These are phyloP conservation scores for Vollenhovia emeryi DNA, from an alignment of 1,140 invertebrate species.

Conservation along the genomic window DNA sequence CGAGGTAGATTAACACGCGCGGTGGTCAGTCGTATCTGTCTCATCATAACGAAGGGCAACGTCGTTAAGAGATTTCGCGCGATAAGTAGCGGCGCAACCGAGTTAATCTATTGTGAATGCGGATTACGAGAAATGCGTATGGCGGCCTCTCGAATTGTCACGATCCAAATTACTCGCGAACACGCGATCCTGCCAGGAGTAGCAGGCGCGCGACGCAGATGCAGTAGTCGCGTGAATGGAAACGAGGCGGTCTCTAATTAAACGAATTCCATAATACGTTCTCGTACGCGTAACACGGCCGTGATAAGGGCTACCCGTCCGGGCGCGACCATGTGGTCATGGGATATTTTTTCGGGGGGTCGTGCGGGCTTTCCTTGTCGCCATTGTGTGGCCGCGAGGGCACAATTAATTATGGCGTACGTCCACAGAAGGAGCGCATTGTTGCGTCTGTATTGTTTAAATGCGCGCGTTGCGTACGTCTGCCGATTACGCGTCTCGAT, in stretches of 20 bases:
- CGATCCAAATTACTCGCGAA: constrained; percentile 2
- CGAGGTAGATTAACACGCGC: background rate
- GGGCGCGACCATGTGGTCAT: constrained; percentile 54
- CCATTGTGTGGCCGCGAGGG: constrained; percentile 81
- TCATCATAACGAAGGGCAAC: background rate
- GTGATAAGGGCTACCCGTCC: constrained; percentile 61
- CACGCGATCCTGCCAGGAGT: background rate
- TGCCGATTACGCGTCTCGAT: background rate
- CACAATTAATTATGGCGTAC: constrained; percentile 83
- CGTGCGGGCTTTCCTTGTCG: constrained; percentile 25
- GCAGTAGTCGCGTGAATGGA: constrained; percentile 34
- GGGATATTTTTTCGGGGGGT: constrained; percentile 73
- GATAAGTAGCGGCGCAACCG: constrained; percentile 22
- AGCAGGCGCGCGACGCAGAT: constrained; percentile 33
- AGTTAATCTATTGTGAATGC: background rate
- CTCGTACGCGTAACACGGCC: constrained; percentile 68
- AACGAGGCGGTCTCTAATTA: constrained; percentile 68
- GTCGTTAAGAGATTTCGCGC: constrained; percentile 17
- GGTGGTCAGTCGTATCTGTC: background rate
- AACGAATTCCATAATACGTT: constrained; percentile 71
- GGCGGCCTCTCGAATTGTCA: background rate
- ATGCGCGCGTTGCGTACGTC: background rate
- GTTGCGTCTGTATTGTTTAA: constrained; percentile 75
- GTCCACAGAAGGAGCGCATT: constrained; percentile 76
- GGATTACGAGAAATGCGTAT: background rate